Conservation (phyloP, 2,113 vertebrate species). For the Gallinago media region DNA sequence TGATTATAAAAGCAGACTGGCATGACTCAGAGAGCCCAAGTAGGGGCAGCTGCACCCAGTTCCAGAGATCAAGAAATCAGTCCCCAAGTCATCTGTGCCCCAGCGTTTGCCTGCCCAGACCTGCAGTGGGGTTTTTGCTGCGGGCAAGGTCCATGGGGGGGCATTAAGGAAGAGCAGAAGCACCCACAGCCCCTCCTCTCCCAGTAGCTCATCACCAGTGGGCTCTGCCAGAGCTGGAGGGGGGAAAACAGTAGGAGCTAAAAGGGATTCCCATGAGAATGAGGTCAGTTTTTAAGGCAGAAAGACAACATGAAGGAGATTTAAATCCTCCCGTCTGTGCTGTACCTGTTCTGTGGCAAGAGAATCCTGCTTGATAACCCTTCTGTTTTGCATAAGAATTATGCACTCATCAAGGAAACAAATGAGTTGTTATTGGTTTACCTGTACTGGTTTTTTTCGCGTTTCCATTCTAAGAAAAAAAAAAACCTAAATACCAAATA, state of each 20-base stretch:
- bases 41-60: background rate
- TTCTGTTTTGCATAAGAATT: constrained; percentile 47
- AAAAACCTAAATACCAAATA: background rate
- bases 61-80: background rate
- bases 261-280: constrained; percentile 36
- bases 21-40: background rate
- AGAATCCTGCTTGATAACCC: constrained; percentile 56
- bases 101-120: background rate
- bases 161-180: background rate
- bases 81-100: background rate
- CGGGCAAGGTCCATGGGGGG: background rate
- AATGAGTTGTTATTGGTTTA: background rate
- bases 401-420: background rate
- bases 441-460: background rate
- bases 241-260: background rate
- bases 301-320: background rate
- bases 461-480: background rate
- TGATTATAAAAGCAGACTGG: background rate
- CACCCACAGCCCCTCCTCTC: background rate
- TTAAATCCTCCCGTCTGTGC: background rate
- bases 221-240: background rate
- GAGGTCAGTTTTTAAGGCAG: background rate
- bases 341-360: constrained; percentile 32
- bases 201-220: background rate
- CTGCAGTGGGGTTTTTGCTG: background rate